Evolutionary conservation across 2,113 vertebrate species (phyloP).

Genomic region (Pyrgilauda ruficollis): DNA sequence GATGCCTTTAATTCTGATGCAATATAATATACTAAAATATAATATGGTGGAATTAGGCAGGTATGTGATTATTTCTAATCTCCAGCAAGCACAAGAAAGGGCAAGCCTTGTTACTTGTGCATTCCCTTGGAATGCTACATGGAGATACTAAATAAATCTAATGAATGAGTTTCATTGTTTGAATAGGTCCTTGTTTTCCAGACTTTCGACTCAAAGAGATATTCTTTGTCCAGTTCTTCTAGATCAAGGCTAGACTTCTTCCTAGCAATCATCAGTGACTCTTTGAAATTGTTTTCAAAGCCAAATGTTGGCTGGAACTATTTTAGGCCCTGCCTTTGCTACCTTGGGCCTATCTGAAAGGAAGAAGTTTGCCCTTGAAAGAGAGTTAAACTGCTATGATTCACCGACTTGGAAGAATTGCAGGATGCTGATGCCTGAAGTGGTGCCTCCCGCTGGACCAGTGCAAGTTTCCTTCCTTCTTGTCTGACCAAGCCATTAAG

Average conservation of each 20-base stretch:
- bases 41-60: not conserved
- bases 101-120: not conserved
- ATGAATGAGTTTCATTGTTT: not conserved
- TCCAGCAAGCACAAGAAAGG: not conserved
- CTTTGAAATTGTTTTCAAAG: constrained; percentile 62
- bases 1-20: not conserved
- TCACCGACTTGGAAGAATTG: constrained; percentile 78
- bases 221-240: constrained; percentile 32
- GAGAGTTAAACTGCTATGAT: constrained; percentile 74
- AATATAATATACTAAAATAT: not conserved
- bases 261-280: not conserved
- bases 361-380: constrained; percentile 78
- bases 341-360: constrained; percentile 70
- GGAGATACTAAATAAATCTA: not conserved
- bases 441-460: constrained; percentile 68
- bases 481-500: constrained; percentile 77
- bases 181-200: not conserved
- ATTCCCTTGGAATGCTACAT: not conserved
- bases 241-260: constrained; percentile 23
- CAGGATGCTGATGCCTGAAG: constrained; percentile 76
- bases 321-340: constrained; percentile 71
- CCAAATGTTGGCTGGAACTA: constrained; percentile 56
- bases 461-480: constrained; percentile 77
- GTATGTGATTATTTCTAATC: not conserved
- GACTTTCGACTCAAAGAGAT: not conserved